These are phyloP conservation scores for Numenius arquata DNA, from an alignment of 2,113 vertebrate species.

Conservation along the genomic window DNA sequence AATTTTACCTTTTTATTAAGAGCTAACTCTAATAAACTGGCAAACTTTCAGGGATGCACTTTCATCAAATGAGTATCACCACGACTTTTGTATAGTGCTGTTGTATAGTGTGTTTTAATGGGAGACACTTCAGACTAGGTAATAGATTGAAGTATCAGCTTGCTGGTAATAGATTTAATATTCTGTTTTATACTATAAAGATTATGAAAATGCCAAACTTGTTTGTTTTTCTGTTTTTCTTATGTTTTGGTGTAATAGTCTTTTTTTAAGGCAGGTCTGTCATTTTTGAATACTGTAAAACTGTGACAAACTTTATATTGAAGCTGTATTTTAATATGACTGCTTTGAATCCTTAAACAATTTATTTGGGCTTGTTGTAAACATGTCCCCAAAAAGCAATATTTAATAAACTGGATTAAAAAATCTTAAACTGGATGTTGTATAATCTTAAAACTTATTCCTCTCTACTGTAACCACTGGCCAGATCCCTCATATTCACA, in stretches of 20 bases:
- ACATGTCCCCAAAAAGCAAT: slow-evolving; percentile 86
- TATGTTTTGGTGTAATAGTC: slow-evolving; percentile 86
- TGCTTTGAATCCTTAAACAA: slow-evolving; percentile 85
- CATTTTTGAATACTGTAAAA: slow-evolving; percentile 94
- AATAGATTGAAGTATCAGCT: slow-evolving; percentile 73
- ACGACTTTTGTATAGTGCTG: slow-evolving; percentile 89
- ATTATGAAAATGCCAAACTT: slow-evolving; percentile 89
- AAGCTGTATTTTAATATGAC: slow-evolving; percentile 97
- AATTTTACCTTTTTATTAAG: slow-evolving; percentile 59
- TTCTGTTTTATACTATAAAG: slow-evolving; percentile 86
- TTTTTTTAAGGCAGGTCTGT: slow-evolving; percentile 86
- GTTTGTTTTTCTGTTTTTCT: slow-evolving; percentile 83
- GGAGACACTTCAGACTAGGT: slow-evolving; percentile 77
- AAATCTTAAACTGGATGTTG: slow-evolving; percentile 46
- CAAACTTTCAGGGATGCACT: slow-evolving; percentile 91
- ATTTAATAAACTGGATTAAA: slow-evolving; percentile 94
- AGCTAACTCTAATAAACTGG: slow-evolving; percentile 79
- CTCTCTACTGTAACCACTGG: background rate
- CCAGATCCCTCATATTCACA: background rate
- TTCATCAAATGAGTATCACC: slow-evolving; percentile 83
- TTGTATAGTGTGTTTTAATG: slow-evolving; percentile 94
- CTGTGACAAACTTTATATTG: slow-evolving; percentile 97
- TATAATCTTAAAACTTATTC: background rate
- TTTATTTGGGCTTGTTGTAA: slow-evolving; percentile 85
- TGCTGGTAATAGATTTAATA: slow-evolving; percentile 83